Conservation (phyloP, 2,113 vertebrate species). For the Tor tambroides region DNA sequence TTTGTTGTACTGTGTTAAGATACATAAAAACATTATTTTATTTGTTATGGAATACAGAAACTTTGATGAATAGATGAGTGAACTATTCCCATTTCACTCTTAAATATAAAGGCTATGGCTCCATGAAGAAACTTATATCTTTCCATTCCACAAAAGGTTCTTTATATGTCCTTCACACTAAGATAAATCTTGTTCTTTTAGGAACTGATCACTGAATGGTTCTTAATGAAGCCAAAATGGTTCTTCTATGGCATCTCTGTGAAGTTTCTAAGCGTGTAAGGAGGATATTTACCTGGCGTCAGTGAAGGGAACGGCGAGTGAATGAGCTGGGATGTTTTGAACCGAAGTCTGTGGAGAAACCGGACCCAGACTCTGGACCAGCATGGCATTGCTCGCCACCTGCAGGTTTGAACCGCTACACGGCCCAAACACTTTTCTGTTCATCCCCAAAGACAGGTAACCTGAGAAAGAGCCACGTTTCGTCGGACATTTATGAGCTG, state of each 20-base stretch:
- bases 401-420: conserved; percentile 77
- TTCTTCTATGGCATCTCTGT: too few species aligned
- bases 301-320: conserved; percentile 76
- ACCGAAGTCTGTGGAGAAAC: conserved; percentile 73
- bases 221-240: too few species aligned
- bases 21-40: neutral
- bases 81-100: too few species aligned
- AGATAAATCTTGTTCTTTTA: too few species aligned
- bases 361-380: conserved; percentile 77
- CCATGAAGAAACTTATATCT: too few species aligned
- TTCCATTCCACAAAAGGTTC: too few species aligned
- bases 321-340: conserved; percentile 75
- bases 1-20: too few species aligned
- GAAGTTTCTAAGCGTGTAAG: too few species aligned
- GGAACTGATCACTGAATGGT: too few species aligned
- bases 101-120: too few species aligned
- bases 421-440: conserved; percentile 80
- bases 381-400: conserved; percentile 80
- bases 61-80: too few species aligned
- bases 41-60: neutral
- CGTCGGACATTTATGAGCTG: neutral
- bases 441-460: conserved; percentile 70
- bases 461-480: conserved; percentile 70
- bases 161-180: too few species aligned
- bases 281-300: conserved; percentile 81